phyloP scores from a whole-genome alignment of 2,113 vertebrate species.

The Thalassarche chlororhynchos region DNA sequence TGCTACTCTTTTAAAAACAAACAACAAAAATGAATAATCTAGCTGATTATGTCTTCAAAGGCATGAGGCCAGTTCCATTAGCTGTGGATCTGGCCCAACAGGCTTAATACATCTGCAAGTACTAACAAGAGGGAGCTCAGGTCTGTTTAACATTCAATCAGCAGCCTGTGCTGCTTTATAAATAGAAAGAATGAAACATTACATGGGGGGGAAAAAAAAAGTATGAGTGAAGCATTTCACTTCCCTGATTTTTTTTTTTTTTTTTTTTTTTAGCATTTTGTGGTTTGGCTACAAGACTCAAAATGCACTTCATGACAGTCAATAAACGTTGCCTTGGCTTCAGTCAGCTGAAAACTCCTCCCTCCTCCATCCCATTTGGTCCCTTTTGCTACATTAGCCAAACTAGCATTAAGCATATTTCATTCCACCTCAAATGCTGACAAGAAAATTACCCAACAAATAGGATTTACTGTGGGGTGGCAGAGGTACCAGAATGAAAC shows the following conservation, averaged over 20 bases:
- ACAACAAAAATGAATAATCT: slow-evolving; percentile 9
- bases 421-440: not conserved
- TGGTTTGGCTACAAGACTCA: not conserved
- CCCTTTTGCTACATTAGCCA: not conserved
- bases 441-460: not conserved
- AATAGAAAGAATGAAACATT: slow-evolving; percentile 1
- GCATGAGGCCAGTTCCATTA: slow-evolving; percentile 44
- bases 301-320: not conserved
- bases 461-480: not conserved
- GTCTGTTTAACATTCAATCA: slow-evolving; percentile 30
- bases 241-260: not conserved
- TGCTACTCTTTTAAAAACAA: slow-evolving; percentile 33
- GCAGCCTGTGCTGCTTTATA: not conserved
- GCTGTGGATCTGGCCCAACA: slow-evolving; percentile 34
- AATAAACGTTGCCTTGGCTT: not conserved
- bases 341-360: not conserved
- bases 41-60: slow-evolving; percentile 37
- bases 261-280: not conserved
- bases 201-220: not conserved
- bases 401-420: not conserved
- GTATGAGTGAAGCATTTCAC: not conserved
- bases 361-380: not conserved
- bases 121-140: slow-evolving; percentile 31
- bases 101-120: slow-evolving; percentile 42
- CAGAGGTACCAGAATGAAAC: not conserved